Base-by-base conservation (phyloP, 2,113 vertebrate species). In the Cariama cristata region DNA sequence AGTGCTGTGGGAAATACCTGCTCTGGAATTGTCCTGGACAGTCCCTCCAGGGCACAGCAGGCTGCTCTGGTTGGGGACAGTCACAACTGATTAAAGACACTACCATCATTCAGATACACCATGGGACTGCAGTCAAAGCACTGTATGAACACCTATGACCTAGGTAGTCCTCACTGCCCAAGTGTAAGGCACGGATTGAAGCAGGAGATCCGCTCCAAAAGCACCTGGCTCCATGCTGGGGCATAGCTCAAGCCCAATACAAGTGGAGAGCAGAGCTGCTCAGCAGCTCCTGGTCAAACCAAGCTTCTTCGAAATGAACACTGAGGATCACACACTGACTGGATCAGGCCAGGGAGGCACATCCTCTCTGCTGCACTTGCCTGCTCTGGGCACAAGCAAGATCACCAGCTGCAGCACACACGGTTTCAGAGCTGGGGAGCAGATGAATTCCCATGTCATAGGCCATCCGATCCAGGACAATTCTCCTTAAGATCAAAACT, bases 151-250 rank as follows among this genome's bases (percentile, higher is more conserved):
- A 67, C 1, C 0, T 8, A 12, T 3, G n/a, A 14, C 42, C 33
- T 21, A 15, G 35, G 24, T 0, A 55, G 26, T 19, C n/a, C n/a
- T 64, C 76, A 18, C 12, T 0, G 1, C 8, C 24, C 38, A 47
- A 67, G 72, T 0, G 0, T 56, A 35, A 33, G 30, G 35, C 35
- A 45, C 1, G 0, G 35, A 30, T 26, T 76, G 50, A n/a, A 28
- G 75, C 20, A 80, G 32, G 33, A 81, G 21, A 52, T 26, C 3
- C 0, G 2, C 63, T 32, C 50, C 21, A 14, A 32, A 69, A 76
- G 62, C 28, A 20, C 22, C 27, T 4, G 15, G 32, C 8, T 12
- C 19, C 20, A 2, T 9, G 47, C 49, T 40, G 33, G 42, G 49
- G 8, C 26, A 86, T 30, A 64, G 81, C 50, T 59, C 32, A 60